Percentiles rank a stretch among this genome's conserved stretches.
These are phyloP conservation scores for Salpingus planirostris DNA, from an alignment of 2,888 invertebrate species.

Conservation along the genomic window DNA sequence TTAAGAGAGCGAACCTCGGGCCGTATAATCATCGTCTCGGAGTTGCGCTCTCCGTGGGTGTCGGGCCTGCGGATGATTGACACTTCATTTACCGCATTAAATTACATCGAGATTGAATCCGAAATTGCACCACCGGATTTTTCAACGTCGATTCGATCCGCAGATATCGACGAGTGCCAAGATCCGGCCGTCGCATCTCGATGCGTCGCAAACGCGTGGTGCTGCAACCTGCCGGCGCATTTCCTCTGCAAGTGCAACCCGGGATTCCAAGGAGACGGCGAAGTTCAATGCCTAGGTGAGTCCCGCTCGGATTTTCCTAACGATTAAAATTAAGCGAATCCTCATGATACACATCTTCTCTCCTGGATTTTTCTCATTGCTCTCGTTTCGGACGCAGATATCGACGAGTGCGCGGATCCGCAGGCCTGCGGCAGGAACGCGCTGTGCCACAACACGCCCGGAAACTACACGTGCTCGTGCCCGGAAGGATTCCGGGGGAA, in stretches of 20 bases:
- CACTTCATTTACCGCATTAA: no score
- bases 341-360: no score
- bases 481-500: slow-evolving; percentile 77
- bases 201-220: slow-evolving; percentile 87
- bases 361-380: no score
- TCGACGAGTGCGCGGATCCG: slow-evolving; percentile 78
- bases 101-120: no score
- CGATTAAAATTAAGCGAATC: neutral
- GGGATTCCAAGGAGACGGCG: slow-evolving; percentile 86
- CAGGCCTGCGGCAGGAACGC: slow-evolving; percentile 76
- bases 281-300: slow-evolving; percentile 74
- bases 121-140: no score
- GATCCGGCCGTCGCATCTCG: slow-evolving; percentile 74
- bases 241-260: slow-evolving; percentile 90
- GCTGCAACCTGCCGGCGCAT: slow-evolving; percentile 89
- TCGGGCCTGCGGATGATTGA: no score
- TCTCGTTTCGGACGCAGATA: no score
- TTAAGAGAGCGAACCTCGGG: no score
- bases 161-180: slow-evolving; percentile 91
- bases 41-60: no score
- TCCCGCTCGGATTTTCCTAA: slow-evolving; percentile 5
- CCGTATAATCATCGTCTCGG: no score
- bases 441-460: slow-evolving; percentile 71
- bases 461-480: slow-evolving; percentile 82
- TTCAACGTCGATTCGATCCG: no score